Evolutionary conservation across 2,113 vertebrate genomes (phyloP), one percentile per base, ranked within the genome.

Genomic region (Sapayoa aenigma): DNA sequence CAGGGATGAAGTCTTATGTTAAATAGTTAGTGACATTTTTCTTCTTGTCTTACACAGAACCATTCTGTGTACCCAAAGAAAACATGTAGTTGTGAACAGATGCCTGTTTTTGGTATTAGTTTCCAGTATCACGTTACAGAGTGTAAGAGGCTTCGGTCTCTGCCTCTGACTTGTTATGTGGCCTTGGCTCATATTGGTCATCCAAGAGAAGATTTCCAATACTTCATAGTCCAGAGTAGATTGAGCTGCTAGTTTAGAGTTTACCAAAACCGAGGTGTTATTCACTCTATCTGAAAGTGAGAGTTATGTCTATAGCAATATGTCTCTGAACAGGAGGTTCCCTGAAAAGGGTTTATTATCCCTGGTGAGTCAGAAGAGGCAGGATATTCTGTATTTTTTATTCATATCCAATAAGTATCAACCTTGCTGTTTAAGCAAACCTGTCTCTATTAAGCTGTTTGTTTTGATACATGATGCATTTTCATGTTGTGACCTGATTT

Each of bases 11-110:
- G 86, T n/a, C 86, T 89, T 71, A 89, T 44, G 73, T 85, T 95
- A 93, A 97, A 94, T 65, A 94, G 65, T 67, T 93, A 72, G 60
- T 80, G 83, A 78, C 12, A 3, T 84, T 87, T 84, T 91, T 66
- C n/a, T 82, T 35, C 87, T 82, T 78, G 56, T 87, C 71, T 90
- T 78, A 69, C 31, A 22, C 69, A 58, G n/a, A 85, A 53, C 41
- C 84, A 74, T 24, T 55, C 10, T 7, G n/a, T n/a, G n/a, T n/a
- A 66, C 41, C 42, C n/a, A 80, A 77, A 96, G 59, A 80, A 92
- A 90, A 69, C 5, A 89, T 15, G 5, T 10, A 47, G 62, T 33
- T 60, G 69, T 58, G 65, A 86, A 69, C 9, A 72, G 39, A 73
- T 84, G 18, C n/a, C 27, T 55, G 18, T 58, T 79, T 49, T 68